phyloP scores from a whole-genome alignment of 2,113 vertebrate species.

The Neotoma lepida region DNA sequence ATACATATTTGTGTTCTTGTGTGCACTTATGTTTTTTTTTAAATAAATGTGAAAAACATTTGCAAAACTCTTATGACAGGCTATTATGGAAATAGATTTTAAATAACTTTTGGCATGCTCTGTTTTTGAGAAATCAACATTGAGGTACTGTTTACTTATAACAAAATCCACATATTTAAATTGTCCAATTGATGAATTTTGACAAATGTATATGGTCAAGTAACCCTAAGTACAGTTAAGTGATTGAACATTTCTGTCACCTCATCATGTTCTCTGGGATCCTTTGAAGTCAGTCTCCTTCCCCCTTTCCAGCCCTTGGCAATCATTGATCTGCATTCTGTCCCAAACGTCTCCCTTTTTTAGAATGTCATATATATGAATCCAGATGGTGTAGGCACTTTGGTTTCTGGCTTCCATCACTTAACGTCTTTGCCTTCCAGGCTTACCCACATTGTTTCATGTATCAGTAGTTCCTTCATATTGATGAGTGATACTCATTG shows the following conservation, averaged over 20 bases:
- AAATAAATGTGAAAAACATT: slow-evolving; percentile 8
- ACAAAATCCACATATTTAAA: background rate
- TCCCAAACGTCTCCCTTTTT: background rate
- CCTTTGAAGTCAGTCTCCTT: slow-evolving; percentile 22
- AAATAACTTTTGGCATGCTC: background rate
- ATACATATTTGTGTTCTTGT: background rate
- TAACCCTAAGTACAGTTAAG: background rate
- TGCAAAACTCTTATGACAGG: background rate
- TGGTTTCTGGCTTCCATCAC: background rate
- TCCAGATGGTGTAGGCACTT: background rate
- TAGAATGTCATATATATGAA: background rate
- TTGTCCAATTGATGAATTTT: background rate
- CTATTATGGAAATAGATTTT: slow-evolving; percentile 12
- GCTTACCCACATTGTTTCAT: background rate
- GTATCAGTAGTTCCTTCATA: background rate
- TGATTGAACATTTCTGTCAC: background rate
- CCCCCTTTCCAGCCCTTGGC: background rate
- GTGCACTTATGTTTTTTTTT: background rate
- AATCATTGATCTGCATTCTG: slow-evolving; percentile 7
- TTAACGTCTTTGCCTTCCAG: slow-evolving; percentile 1
- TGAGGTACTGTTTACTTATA: background rate
- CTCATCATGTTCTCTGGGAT: background rate
- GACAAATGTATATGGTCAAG: background rate
- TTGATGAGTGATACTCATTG: background rate
- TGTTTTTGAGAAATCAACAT: slow-evolving; percentile 32